These are phyloP conservation scores for Drosophila bocki DNA, from an alignment of 1,140 invertebrate species.

Conservation along the genomic window DNA sequence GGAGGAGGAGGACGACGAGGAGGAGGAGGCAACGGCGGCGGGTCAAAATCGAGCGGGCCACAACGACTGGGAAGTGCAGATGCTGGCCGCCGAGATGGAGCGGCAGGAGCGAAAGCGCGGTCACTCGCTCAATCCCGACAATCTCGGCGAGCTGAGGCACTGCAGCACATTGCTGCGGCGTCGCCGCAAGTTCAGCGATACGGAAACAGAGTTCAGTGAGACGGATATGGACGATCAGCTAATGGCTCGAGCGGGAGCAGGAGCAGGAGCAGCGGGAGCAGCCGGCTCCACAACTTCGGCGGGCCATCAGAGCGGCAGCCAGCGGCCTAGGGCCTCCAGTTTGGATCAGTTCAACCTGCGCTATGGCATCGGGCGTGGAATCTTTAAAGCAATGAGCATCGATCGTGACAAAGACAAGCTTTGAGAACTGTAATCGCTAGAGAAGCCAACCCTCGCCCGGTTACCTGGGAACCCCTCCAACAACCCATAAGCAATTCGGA, in stretches of 20 bases:
- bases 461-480: too few relatives aligned
- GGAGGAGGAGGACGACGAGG: constrained; percentile 31
- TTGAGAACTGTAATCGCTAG: constrained; percentile 77
- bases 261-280: neutral
- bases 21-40: constrained; percentile 1
- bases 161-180: constrained; percentile 69
- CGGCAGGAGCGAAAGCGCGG: constrained; percentile 86
- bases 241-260: constrained; percentile 7
- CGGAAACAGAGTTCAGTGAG: constrained; percentile 80
- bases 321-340: constrained; percentile 76
- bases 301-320: constrained; percentile 51
- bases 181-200: constrained; percentile 77
- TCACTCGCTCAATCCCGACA: constrained; percentile 65
- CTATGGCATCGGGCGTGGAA: constrained; percentile 76
- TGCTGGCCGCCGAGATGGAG: constrained; percentile 91
- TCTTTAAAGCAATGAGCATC: constrained; percentile 85
- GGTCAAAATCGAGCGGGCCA: constrained; percentile 5
- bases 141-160: constrained; percentile 62
- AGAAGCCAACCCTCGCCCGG: too few relatives aligned
- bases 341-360: constrained; percentile 83
- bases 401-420: constrained; percentile 85
- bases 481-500: constrained; percentile 57
- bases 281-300: neutral
- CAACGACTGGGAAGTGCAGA: constrained; percentile 91
- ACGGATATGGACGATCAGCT: constrained; percentile 66